Evolutionary conservation across 2,797 vertebrate species (phyloP), one percentile per base, ranked within the genome.

Genomic region (Lycodopsis pacificus): DNA sequence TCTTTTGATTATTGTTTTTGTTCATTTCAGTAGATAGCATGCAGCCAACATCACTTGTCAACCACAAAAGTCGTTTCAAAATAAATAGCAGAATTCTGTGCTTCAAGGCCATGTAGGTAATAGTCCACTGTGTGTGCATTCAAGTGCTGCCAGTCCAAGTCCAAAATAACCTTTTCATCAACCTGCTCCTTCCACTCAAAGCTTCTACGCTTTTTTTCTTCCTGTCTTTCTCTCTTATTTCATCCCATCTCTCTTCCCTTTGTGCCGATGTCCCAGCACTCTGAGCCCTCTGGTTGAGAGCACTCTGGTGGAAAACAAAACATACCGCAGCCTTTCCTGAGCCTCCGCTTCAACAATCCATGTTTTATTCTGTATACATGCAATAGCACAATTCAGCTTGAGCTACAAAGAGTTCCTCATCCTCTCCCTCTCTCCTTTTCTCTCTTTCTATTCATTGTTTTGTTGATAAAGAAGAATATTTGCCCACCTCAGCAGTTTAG

Each of bases 91-190:
- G 58, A 73, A 65, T 58, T 67, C 32, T 59, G 67, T 68, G 82
- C 76, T 82, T 80, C 71, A 73, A 84, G 80, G 82, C 75, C 53
- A 54, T 72, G 79, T 62, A 66, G 79, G 81, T 83, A 78, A 68
- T 42, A 46, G 69, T 42, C 54, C 65, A 44, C 77, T 79, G 66
- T 65, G 70, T 84, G 77, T 65, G 70, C 82, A 86, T 88, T 84
- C 82, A 86, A 83, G 78, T 74, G 65, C 79, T 87, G 75, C 82
- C 87, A 85, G 82, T 82, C 68, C 40, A n/a, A 61, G 72, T 81
- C 77, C 79, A 78, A 76, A 79, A 75, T 71, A 86, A 86, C 79
- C 49, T 77, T 79, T 84, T 86, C 78, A 87, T 82, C 73, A 79
- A 67, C 70, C 76, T 77, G 64, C 66, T 66, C 66, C 78, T 81